Percentiles rank a stretch among this genome's conserved stretches.
phyloP scores from a whole-genome alignment of 2,888 invertebrate genomes.

The Pterobdella sp. region DNA sequence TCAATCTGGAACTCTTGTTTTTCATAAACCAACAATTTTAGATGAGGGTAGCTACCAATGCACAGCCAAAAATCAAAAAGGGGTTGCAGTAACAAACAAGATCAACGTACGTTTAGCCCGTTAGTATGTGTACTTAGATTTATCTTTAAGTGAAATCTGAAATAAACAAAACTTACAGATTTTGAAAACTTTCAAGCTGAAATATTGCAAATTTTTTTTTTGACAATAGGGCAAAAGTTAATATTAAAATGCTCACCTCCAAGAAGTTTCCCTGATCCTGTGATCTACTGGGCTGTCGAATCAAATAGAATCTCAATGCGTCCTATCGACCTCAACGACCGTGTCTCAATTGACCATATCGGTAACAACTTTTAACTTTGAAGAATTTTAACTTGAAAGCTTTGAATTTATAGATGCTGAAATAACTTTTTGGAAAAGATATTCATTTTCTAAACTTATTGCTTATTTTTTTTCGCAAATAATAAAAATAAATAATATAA shows the following conservation, averaged over 20 bases:
- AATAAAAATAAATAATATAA: no score
- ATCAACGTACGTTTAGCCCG: slow-evolving; percentile 32
- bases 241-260: slow-evolving; percentile 84
- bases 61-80: slow-evolving; percentile 59
- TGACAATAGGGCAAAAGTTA: slow-evolving; percentile 75
- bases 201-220: slow-evolving; percentile 17
- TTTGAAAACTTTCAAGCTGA: slow-evolving; percentile 34
- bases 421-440: no score
- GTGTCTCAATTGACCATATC: slow-evolving; percentile 62
- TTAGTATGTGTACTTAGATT: no score
- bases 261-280: slow-evolving; percentile 89
- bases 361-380: no score
- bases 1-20: slow-evolving; percentile 76
- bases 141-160: neutral
- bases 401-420: no score
- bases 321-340: slow-evolving; percentile 58
- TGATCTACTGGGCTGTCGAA: slow-evolving; percentile 69
- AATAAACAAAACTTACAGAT: slow-evolving; percentile 21
- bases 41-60: slow-evolving; percentile 93
- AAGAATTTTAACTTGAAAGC: no score
- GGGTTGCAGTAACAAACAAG: slow-evolving; percentile 35
- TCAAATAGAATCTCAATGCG: no score
- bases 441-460: no score
- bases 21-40: slow-evolving; percentile 76
- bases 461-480: no score